Evolutionary conservation across 2,113 vertebrate species (phyloP).

Genomic region (Rhizomys pruinosus): DNA sequence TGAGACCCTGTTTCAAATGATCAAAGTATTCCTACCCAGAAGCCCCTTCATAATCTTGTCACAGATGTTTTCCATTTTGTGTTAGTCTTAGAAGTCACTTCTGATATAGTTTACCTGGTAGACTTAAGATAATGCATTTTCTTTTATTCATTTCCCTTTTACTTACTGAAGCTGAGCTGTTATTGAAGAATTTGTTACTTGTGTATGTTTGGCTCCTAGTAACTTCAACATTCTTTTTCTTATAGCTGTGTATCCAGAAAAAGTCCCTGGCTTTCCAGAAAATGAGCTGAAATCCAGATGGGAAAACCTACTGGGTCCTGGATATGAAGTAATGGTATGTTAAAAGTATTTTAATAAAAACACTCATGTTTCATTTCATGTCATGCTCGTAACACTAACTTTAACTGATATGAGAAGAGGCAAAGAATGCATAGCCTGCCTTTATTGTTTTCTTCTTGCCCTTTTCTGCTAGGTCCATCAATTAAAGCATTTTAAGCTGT

Average conservation of each 20-base stretch:
- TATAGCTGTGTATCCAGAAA: slow-evolving; percentile 79
- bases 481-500: slow-evolving; percentile 1
- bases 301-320: slow-evolving; percentile 93
- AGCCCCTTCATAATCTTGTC: slow-evolving; percentile 62
- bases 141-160: slow-evolving; percentile 71
- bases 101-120: slow-evolving; percentile 71
- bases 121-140: slow-evolving; percentile 72
- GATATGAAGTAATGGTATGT: slow-evolving; percentile 95
- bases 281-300: slow-evolving; percentile 92
- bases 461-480: slow-evolving; percentile 51
- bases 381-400: slow-evolving; percentile 57
- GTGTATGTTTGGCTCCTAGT: slow-evolving; percentile 70
- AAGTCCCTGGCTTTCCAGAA: slow-evolving; percentile 72
- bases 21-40: slow-evolving; percentile 64
- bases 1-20: no score
- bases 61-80: slow-evolving; percentile 72
- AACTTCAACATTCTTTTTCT: slow-evolving; percentile 67
- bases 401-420: slow-evolving; percentile 45
- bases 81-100: slow-evolving; percentile 72
- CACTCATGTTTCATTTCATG: slow-evolving; percentile 70
- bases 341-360: slow-evolving; percentile 71
- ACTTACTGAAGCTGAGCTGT: slow-evolving; percentile 73
- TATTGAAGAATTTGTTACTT: slow-evolving; percentile 74
- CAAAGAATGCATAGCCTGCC: slow-evolving; percentile 35
- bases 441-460: neutral